Evolutionary conservation across 2,113 vertebrate genomes (phyloP).

Genomic region (Gadus chalcogrammus): DNA sequence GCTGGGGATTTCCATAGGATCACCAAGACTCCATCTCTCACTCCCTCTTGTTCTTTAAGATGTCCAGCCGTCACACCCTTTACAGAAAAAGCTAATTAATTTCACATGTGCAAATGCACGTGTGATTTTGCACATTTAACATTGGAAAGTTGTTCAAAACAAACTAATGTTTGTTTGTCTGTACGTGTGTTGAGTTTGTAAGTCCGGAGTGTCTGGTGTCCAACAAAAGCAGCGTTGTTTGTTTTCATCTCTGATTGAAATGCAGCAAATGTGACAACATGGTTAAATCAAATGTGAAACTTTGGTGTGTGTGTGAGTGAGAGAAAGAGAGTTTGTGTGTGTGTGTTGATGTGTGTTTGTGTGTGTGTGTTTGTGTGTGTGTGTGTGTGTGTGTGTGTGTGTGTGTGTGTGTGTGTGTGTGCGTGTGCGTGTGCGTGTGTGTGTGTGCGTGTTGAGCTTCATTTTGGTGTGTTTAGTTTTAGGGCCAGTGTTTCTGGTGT

Average conservation of each 20-base stretch:
- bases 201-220: neutral
- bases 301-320: neutral
- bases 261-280: neutral
- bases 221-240: constrained; percentile 6
- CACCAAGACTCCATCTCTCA: too few relatives aligned
- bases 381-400: constrained; percentile 3
- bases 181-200: too few relatives aligned
- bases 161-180: too few relatives aligned
- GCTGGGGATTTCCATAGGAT: too few relatives aligned
- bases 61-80: too few relatives aligned
- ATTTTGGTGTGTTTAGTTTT: neutral
- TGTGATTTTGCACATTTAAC: too few relatives aligned
- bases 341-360: neutral
- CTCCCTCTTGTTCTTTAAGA: too few relatives aligned
- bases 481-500: neutral
- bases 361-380: constrained; percentile 8
- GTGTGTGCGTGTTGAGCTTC: neutral
- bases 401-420: constrained; percentile 8
- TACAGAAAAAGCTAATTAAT: too few relatives aligned
- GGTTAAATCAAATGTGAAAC: neutral
- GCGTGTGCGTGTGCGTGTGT: too few relatives aligned
- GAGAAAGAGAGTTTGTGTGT: neutral
- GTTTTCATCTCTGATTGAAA: constrained; percentile 1
- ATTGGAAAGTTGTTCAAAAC: too few relatives aligned
- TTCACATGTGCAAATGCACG: too few relatives aligned